Evolutionary conservation across 2,113 vertebrate genomes (phyloP).

Genomic region (Aldabrachelys gigantea): DNA sequence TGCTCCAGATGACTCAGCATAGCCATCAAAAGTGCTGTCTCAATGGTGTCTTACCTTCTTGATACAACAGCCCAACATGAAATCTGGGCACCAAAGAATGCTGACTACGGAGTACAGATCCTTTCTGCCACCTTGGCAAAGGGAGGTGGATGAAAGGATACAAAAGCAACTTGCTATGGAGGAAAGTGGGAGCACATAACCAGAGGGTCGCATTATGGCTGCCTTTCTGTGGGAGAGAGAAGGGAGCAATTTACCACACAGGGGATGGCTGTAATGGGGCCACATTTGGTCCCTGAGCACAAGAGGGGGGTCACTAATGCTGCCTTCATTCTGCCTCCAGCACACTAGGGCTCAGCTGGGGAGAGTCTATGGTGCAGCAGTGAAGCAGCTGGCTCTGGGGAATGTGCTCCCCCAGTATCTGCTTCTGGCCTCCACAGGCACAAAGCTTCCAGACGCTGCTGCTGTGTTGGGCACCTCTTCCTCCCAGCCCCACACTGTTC

Average conservation of each 20-base stretch:
- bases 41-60: background rate
- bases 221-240: accelerated
- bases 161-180: background rate
- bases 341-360: background rate
- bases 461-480: background rate
- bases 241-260: background rate
- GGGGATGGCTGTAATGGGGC: background rate
- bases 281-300: background rate
- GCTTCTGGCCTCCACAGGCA: background rate
- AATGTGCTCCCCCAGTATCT: background rate
- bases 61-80: background rate
- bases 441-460: background rate
- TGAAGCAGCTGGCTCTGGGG: background rate
- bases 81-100: background rate
- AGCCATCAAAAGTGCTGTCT: background rate
- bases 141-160: background rate
- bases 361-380: background rate
- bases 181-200: background rate
- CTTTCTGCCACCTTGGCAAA: background rate
- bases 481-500: background rate
- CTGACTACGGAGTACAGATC: background rate
- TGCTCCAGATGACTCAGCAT: background rate
- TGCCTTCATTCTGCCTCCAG: background rate
- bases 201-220: background rate
- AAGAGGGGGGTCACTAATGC: background rate